Evolutionary conservation across 2,113 vertebrate species (phyloP).

Genomic region (Glaucidium brasilianum): DNA sequence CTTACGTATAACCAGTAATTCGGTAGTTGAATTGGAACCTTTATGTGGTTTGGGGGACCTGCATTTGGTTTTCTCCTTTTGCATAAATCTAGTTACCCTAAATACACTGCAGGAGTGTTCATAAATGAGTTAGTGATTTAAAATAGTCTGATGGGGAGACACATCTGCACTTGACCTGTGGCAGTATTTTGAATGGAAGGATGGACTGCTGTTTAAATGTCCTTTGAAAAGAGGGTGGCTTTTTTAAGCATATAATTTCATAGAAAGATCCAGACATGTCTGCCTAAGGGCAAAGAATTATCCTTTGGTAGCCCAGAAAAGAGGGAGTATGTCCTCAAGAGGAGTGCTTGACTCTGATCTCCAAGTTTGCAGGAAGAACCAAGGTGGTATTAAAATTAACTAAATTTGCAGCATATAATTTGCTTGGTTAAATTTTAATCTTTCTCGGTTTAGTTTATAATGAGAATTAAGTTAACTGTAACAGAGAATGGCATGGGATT

Average conservation of each 20-base stretch:
- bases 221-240: background rate
- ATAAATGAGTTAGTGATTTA: background rate
- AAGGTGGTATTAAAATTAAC: background rate
- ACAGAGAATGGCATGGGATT: constrained; percentile 40
- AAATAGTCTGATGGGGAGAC: background rate
- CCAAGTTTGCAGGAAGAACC: background rate
- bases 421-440: constrained; percentile 36
- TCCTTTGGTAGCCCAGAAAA: background rate
- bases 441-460: constrained; percentile 58
- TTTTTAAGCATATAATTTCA: background rate
- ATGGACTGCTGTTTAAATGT: background rate
- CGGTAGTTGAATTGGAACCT: background rate
- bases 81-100: background rate
- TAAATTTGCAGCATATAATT: background rate
- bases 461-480: constrained; percentile 35
- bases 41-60: background rate
- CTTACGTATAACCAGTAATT: background rate
- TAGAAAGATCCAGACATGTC: background rate
- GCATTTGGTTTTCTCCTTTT: background rate
- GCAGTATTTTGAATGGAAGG: background rate
- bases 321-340: background rate
- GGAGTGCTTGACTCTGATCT: background rate
- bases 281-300: background rate
- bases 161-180: background rate
- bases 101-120: background rate